These are phyloP conservation scores for Sprattus sprattus DNA, from an alignment of 2,113 vertebrate genomes.

Conservation along the genomic window DNA sequence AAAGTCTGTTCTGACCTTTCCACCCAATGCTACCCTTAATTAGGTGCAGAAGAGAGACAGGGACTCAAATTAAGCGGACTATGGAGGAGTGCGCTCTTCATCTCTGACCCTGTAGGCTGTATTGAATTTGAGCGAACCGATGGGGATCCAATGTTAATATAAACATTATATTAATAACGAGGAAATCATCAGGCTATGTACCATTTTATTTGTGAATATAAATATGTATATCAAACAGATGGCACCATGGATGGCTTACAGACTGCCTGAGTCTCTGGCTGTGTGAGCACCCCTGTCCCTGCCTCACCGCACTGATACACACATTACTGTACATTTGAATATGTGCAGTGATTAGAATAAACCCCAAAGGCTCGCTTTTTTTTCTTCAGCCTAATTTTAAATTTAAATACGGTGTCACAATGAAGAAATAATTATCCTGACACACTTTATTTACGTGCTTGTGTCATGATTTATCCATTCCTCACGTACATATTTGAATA, in stretches of 20 bases:
- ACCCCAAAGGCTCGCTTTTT: not conserved
- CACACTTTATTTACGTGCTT: conserved; percentile 52
- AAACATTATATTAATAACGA: not conserved
- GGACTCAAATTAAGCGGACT: not conserved
- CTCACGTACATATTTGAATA: conserved; percentile 56
- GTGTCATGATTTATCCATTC: conserved; percentile 50
- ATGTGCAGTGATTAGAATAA: not conserved
- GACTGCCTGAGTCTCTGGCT: not conserved
- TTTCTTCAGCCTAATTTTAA: not conserved
- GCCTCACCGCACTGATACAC: not conserved
- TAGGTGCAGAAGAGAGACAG: not conserved
- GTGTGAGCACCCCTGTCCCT: not conserved
- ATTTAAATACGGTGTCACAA: conserved; percentile 34
- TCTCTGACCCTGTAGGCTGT: not conserved
- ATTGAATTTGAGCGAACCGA: not conserved
- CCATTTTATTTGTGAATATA: not conserved
- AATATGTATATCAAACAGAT: not conserved
- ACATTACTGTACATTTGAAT: not conserved
- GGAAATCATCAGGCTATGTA: not conserved
- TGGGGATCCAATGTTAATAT: not conserved
- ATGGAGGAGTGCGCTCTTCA: not conserved
- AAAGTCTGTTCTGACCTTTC: not conserved
- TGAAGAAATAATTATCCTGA: conserved; percentile 42
- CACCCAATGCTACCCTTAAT: not conserved
- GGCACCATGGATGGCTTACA: not conserved